Base-by-base conservation (phyloP, 2,113 vertebrate genomes). In the Puma concolor region DNA sequence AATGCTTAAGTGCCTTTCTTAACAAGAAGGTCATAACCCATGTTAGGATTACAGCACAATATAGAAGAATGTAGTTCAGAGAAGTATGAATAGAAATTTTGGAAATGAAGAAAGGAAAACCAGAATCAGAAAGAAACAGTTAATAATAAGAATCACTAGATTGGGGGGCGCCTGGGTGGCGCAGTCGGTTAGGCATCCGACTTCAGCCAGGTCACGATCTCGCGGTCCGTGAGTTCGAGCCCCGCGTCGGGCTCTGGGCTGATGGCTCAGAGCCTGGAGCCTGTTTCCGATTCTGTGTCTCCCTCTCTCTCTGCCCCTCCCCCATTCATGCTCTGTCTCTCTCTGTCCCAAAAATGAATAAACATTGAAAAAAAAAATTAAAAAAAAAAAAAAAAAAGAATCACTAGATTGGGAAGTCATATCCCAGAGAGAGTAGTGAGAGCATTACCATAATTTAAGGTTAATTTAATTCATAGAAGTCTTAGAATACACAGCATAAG, bases 121-220 rank as follows among this genome's bases (percentile, higher is more conserved):
- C 21, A 33, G n/a, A 87, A 63, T 52, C 29, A 87, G 54, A 72
- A 89, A 86, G n/a, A 85, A 95, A 84, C 67, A 83, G 12, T 72
- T 71, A 64, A 84, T 91, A 83, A 96, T 63, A 91, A 95, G n/a
- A 69, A 93, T 90, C 21, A 86, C 13, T 64, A n/a, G 19, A 63
- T 81, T 74, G 94, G 38, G 4, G n/a, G n/a, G n/a, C n/a, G n/a
- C n/a, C n/a, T n/a, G n/a, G n/a, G n/a, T n/a, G n/a, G n/a, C n/a
- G n/a, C n/a, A n/a, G n/a, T n/a, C n/a, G n/a, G n/a, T n/a, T n/a
- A n/a, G n/a, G n/a, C n/a, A n/a, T n/a, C n/a, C n/a, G n/a, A n/a
- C n/a, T n/a, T n/a, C n/a, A n/a, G n/a, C n/a, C n/a, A n/a, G n/a
- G n/a, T n/a, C n/a, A n/a, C n/a, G n/a, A n/a, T n/a, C n/a, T n/a